Evolutionary conservation across 2,113 vertebrate genomes (phyloP), one percentile per base, ranked within the genome.

Genomic region (Gymnorhina tibicen): DNA sequence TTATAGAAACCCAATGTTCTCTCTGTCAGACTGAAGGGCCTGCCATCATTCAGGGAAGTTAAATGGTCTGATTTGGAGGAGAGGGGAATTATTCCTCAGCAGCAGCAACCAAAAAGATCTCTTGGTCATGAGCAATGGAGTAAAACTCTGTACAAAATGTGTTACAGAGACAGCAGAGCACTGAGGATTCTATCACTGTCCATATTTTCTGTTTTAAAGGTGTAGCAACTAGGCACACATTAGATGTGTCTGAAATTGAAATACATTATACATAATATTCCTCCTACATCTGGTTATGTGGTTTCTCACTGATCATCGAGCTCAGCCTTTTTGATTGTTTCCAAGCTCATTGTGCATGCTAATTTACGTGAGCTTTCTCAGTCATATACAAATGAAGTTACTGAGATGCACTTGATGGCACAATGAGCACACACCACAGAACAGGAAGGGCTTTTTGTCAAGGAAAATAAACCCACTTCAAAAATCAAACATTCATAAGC

Each of bases 281-380:
- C 74, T 91, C 81, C 74, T 93, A 33, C 81, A 18, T 76, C 72
- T 89, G 42, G 47, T 79, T 79, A 26, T 42, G 42, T 74, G 46
- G 14, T 66, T 95, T 83, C 74, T 83, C 49, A 49, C 49, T 62
- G 69, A 89, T 92, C 52, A n/a, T 73, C 53, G 66, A 62, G 49
- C 74, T 95, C 84, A 89, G 74, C 16, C 70, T 69, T 85, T 80
- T 68, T 30, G 42, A 79, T 85, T 68, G 50, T 94, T 96, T 90
- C 81, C 87, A 79, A 94, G 62, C 81, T 93, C 55, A 59, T 94
- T 95, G 85, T 76, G 19, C n/a, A 26, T 32, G 35, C 39, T 91
- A 86, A 95, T 93, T 83, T 92, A 80, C 6, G 0, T 59, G 50
- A 77, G 82, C 64, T 76, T 83, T 89, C 87, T 92, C 78, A 91